phyloP scores from a whole-genome alignment of 2,113 vertebrate genomes.

The Argyrosomus japonicus region DNA sequence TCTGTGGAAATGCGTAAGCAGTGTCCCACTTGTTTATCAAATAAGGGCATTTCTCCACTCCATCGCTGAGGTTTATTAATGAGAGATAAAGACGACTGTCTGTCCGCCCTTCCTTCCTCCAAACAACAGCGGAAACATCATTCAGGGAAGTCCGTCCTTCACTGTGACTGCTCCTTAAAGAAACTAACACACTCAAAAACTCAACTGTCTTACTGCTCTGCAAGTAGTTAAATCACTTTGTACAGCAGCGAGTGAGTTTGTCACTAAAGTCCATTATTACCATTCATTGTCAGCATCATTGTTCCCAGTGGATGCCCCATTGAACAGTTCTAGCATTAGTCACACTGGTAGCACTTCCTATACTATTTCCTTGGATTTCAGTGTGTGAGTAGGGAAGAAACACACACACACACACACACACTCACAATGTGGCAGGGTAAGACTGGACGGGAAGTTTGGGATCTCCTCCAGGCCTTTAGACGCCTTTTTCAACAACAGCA shows the following conservation, averaged over 20 bases:
- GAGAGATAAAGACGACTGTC: conserved; percentile 67
- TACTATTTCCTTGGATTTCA: conserved; percentile 72
- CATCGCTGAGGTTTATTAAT: conserved; percentile 71
- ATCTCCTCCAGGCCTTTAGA: conserved; percentile 45
- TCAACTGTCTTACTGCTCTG: neutral
- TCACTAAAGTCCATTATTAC: conserved; percentile 57
- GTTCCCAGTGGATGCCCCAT: conserved; percentile 76
- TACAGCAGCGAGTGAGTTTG: conserved; percentile 38
- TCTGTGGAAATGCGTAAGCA: conserved; percentile 79
- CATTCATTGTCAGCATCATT: conserved; percentile 66
- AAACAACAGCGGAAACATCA: conserved; percentile 69
- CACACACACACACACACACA: conserved; percentile 2
- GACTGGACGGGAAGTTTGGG: conserved; percentile 52
- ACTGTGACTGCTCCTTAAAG: conserved; percentile 35
- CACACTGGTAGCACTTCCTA: conserved; percentile 73
- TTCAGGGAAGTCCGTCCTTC: conserved; percentile 69
- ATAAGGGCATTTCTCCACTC: conserved; percentile 61
- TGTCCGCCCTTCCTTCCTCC: conserved; percentile 78
- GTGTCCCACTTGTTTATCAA: conserved; percentile 71
- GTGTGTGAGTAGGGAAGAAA: conserved; percentile 34
- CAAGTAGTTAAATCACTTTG: conserved; percentile 16
- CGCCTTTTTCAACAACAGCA: conserved; percentile 35
- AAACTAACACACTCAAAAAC: neutral
- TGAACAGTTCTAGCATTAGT: conserved; percentile 64
- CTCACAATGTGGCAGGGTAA: neutral